Evolutionary conservation across 2,888 invertebrate species (phyloP), one percentile per base, ranked within the genome.

Genomic region (Conops quadrifasciatus): DNA sequence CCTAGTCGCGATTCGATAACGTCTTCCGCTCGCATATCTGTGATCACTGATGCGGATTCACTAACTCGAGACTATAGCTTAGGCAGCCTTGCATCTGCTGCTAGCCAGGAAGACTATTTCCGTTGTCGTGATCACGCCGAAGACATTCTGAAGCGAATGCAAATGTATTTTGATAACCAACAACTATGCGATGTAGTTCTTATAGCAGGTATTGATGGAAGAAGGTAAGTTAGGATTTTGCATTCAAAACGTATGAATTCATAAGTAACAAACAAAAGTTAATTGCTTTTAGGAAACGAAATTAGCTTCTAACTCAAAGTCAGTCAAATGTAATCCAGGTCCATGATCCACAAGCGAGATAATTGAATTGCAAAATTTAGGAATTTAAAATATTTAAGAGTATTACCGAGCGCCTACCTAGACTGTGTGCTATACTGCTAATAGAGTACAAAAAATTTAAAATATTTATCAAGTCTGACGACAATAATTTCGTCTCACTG

Each of bases 151-250:
- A 91, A 90, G 77, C 92, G 92, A 81, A 94, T 96, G 91, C 93
- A 92, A 83, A 89, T 90, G 67, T 95, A 94, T 87, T 90, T 93
- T 76, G 91, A 92, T 81, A 91, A 92, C 72, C 91, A 93, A 79
- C 92, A 94, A 85, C 88, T 97, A 67, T 95, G 95, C 82, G 97
- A 97, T 88, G 93, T 97, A 65, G 91, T 91, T 24, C 89, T 97
- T 28, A 91, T 96, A 78, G 95, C 94, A 73, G 95, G 93, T 82
- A 87, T 86, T 75, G 88, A 87, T 84, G 90, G 90, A 72, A 89
- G 88, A 85, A 89, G 90, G 90, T 90, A 81, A 81, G 80, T 77
- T 9, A 15, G 28, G 36, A 21, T 13, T 26, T 45, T 9, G 45
- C 5, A 58, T 11, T 15, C 19, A 28, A 26, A 56, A 3, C 26